Percentiles rank a stretch among this genome's conserved stretches.
phyloP scores from a whole-genome alignment of 2,113 vertebrate species.

The Nyctereutes procyonoides region DNA sequence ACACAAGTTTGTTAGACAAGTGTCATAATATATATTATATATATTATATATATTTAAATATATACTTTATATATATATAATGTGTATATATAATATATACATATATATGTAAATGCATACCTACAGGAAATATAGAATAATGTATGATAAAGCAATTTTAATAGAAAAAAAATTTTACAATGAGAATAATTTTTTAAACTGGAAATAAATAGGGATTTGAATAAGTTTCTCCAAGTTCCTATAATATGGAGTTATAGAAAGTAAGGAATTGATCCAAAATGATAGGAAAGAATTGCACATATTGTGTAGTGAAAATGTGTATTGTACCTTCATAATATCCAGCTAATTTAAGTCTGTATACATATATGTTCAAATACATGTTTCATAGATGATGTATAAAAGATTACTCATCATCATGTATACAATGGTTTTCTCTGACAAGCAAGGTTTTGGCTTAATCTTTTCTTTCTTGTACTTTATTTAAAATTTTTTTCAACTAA shows the following conservation, averaged over 20 bases:
- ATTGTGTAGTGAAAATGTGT: background rate
- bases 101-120: background rate
- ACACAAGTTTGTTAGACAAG: background rate
- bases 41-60: background rate
- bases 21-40: background rate
- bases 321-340: background rate
- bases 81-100: background rate
- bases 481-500: background rate
- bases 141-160: constrained; percentile 8
- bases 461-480: background rate
- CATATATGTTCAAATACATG: background rate
- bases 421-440: background rate
- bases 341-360: background rate
- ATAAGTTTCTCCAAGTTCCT: background rate
- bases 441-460: background rate
- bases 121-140: background rate
- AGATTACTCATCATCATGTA: background rate
- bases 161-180: background rate
- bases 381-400: background rate
- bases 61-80: background rate
- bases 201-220: background rate
- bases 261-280: background rate
- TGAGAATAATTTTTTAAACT: background rate
- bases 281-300: background rate
- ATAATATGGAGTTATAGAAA: background rate